Evolutionary conservation across 2,113 vertebrate genomes (phyloP).

Genomic region (Gavia stellata): DNA sequence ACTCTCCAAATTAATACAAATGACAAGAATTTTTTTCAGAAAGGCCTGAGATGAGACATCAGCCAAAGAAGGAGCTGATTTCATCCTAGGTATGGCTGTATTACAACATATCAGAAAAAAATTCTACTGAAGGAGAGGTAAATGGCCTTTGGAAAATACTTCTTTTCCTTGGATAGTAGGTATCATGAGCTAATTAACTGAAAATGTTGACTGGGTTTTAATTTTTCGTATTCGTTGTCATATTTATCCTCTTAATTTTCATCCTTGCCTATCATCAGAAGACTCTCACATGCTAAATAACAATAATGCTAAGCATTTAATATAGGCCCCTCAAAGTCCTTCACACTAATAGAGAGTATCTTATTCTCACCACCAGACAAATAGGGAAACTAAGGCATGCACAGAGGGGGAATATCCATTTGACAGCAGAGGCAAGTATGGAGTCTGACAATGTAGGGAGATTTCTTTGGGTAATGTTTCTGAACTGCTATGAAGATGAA

Average conservation of each 20-base stretch:
- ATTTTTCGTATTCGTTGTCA: not conserved
- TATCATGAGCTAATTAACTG: not conserved
- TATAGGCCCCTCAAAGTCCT: not conserved
- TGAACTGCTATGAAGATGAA: not conserved
- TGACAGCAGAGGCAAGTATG: not conserved
- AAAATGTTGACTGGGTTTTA: not conserved
- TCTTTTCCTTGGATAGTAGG: not conserved
- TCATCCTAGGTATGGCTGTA: not conserved
- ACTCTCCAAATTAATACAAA: not conserved
- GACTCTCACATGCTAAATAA: not conserved
- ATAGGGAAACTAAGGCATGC: not conserved
- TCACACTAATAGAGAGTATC: not conserved
- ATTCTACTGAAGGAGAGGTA: not conserved
- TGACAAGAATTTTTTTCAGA: not conserved
- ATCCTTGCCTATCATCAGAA: not conserved
- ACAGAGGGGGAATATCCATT: not conserved
- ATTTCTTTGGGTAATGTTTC: not conserved
- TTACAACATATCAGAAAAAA: not conserved
- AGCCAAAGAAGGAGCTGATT: not conserved
- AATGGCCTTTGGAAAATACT: not conserved
- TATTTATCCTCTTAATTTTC: not conserved
- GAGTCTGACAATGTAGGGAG: not conserved
- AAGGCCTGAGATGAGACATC: not conserved
- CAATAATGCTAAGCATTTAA: not conserved
- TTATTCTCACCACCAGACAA: not conserved